A percentile compares a stretch with the other conserved stretches of the same genome.
phyloP scores from a whole-genome alignment of 1,140 invertebrate genomes.

The Ips nitidus region DNA sequence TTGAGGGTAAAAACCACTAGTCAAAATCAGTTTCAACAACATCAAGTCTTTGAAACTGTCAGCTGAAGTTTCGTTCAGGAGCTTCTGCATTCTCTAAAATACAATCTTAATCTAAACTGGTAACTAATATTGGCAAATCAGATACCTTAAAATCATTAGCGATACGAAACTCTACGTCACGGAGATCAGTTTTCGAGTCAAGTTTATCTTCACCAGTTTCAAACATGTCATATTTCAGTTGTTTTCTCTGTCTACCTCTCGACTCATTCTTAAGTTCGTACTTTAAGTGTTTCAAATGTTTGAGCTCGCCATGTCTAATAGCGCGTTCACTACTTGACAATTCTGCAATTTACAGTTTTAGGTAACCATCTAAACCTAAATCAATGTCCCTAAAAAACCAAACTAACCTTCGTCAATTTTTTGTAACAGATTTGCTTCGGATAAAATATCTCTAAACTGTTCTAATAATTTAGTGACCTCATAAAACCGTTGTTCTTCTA shows the following conservation, averaged over 20 bases:
- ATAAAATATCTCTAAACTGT: constrained; percentile 85
- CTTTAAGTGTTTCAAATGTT: constrained; percentile 78
- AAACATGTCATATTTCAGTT: constrained; percentile 66
- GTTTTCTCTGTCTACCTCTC: constrained; percentile 68
- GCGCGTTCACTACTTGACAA: constrained; percentile 77
- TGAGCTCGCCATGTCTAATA: constrained; percentile 82
- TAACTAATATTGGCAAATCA: constrained; percentile 1
- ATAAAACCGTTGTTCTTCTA: constrained; percentile 96
- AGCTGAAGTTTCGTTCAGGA: constrained; percentile 70
- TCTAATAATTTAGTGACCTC: constrained; percentile 90
- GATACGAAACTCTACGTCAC: constrained; percentile 87
- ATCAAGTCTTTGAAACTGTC: constrained; percentile 82
- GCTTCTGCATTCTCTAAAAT: constrained; percentile 54
- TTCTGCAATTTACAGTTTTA: constrained; percentile 31
- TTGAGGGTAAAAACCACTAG: constrained; percentile 92
- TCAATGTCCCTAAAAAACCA: neutral
- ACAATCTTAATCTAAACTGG: neutral
- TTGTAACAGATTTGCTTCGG: constrained; percentile 71
- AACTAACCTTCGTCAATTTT: constrained; percentile 53
- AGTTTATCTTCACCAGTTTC: constrained; percentile 54
- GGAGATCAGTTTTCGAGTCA: constrained; percentile 73
- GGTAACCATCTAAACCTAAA: neutral
- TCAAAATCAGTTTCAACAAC: constrained; percentile 86
- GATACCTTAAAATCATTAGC: constrained; percentile 46
- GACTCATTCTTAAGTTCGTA: constrained; percentile 62